phyloP scores from a whole-genome alignment of 2,888 invertebrate species.

The Melanophora roralis region DNA sequence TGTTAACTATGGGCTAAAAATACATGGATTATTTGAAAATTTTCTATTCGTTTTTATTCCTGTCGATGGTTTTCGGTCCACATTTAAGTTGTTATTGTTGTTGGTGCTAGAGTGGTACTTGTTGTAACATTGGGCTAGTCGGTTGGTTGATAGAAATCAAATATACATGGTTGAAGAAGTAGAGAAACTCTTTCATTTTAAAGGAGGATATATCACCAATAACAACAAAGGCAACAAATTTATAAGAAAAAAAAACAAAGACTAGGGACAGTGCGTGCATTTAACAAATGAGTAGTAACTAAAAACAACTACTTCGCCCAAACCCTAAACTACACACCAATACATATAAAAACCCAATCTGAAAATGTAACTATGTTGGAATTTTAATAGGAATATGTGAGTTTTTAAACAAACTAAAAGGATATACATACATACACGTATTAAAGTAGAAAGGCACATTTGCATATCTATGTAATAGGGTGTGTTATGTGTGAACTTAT shows the following conservation, averaged over 20 bases:
- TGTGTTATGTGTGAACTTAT: slow-evolving; percentile 7
- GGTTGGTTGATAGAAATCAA: slow-evolving; percentile 43
- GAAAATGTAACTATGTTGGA: neutral
- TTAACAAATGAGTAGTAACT: slow-evolving; percentile 41
- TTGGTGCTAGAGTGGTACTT: neutral
- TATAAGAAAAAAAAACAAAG: slow-evolving; percentile 29
- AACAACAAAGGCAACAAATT: slow-evolving; percentile 22
- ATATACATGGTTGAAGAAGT: slow-evolving; percentile 30
- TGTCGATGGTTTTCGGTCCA: neutral
- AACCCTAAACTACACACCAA: neutral
- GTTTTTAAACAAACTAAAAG: neutral
- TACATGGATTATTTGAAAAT: slow-evolving; percentile 56
- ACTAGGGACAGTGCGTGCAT: slow-evolving; percentile 45
- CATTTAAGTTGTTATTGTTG: neutral
- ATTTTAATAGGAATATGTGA: neutral
- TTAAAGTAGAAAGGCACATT: neutral
- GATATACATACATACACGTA: neutral
- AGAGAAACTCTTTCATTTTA: slow-evolving; percentile 26
- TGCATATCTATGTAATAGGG: neutral
- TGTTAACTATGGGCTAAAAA: slow-evolving; percentile 61
- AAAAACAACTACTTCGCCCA: slow-evolving; percentile 13
- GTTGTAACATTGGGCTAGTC: slow-evolving; percentile 29
- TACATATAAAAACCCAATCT: neutral
- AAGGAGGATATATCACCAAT: slow-evolving; percentile 6
- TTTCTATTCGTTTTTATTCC: slow-evolving; percentile 46